phyloP scores from a whole-genome alignment of 2,888 invertebrate species.

The Xanthia icteritia region DNA sequence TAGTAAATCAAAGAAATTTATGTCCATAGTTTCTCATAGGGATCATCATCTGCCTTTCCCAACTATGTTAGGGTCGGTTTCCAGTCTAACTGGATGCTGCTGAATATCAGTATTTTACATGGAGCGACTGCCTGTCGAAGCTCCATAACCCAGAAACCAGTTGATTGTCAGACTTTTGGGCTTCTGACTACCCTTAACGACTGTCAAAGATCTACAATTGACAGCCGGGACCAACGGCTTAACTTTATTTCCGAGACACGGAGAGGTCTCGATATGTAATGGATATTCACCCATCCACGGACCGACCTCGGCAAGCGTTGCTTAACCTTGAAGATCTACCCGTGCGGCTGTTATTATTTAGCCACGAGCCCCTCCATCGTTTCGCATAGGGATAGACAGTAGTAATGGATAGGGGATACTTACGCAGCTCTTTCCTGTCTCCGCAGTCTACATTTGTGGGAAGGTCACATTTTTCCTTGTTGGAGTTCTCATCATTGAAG shows the following conservation, averaged over 20 bases:
- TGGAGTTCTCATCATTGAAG: slow-evolving; percentile 93
- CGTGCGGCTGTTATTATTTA: background rate
- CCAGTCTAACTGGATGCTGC: background rate
- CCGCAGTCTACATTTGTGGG: slow-evolving; percentile 95
- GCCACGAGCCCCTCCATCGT: background rate
- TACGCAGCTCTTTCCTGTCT: slow-evolving; percentile 93
- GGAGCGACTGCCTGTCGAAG: background rate
- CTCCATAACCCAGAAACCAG: too few relatives aligned
- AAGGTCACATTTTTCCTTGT: slow-evolving; percentile 94
- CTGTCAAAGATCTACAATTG: too few relatives aligned
- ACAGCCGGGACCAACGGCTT: background rate
- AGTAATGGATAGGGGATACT: slow-evolving; percentile 74
- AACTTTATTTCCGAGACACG: too few relatives aligned
- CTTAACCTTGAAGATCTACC: too few relatives aligned
- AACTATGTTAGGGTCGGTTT: background rate
- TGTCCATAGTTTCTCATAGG: background rate
- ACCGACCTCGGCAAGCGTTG: background rate
- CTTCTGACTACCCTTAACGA: background rate
- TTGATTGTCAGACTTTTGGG: background rate
- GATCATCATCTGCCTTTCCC: background rate
- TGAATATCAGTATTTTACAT: background rate
- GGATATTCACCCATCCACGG: background rate
- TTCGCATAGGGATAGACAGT: background rate
- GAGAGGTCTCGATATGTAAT: background rate
- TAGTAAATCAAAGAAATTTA: background rate